These are phyloP conservation scores for Drosophila meridiana DNA, from an alignment of 2,888 invertebrate species.

Conservation along the genomic window DNA sequence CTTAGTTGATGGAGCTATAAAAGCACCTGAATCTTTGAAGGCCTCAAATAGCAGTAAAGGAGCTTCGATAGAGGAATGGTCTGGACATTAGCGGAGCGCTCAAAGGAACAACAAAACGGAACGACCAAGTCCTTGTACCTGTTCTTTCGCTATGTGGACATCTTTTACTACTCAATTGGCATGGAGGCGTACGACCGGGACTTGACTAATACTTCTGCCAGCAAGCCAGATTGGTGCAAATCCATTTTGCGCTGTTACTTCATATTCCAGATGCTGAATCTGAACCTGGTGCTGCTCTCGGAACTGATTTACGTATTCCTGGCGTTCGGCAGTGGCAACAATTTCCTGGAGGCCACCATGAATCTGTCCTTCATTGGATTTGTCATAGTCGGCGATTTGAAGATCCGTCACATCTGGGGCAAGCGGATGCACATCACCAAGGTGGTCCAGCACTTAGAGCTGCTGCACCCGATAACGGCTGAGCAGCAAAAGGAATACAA, in stretches of 20 bases:
- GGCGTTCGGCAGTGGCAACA: conserved; percentile 64
- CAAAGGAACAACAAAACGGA: background rate
- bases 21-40: conserved; percentile 1
- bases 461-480: conserved; percentile 64
- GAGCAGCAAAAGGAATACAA: conserved; percentile 54
- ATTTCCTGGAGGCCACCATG: conserved; percentile 81
- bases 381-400: conserved; percentile 72
- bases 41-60: background rate
- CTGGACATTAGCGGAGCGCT: conserved; percentile 18
- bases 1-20: conserved; percentile 36
- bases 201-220: background rate
- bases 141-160: conserved; percentile 68
- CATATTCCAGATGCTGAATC: conserved; percentile 63
- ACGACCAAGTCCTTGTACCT: conserved; percentile 36
- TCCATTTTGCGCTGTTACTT: conserved; percentile 47
- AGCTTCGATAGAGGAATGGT: background rate
- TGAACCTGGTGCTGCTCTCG: conserved; percentile 63
- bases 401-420: conserved; percentile 72
- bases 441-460: conserved; percentile 62
- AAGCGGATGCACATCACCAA: conserved; percentile 59
- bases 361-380: conserved; percentile 77
- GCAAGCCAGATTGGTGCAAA: conserved; percentile 2
- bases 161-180: conserved; percentile 72
- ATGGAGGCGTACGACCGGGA: conserved; percentile 61
- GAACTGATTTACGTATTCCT: conserved; percentile 74